Percentiles rank a stretch among this genome's conserved stretches.
Conservation (phyloP, 1,140 invertebrate species). For the Hycleus phaleratus region DNA sequence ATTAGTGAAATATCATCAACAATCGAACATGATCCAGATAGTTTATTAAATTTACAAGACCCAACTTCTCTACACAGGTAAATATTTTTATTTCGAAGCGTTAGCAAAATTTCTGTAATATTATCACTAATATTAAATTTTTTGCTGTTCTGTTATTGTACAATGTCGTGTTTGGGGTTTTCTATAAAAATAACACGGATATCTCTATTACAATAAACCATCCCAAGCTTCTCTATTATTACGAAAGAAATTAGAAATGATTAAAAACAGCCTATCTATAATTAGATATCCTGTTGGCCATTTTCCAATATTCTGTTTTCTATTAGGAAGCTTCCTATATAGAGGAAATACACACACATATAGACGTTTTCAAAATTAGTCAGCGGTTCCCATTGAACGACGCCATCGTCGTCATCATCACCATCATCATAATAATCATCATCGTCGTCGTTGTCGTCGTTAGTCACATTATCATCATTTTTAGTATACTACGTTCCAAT, state of each 20-base stretch:
- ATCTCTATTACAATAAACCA: neutral
- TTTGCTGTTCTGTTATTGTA: too few relatives aligned
- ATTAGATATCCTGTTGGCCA: constrained; percentile 40
- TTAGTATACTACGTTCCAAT: neutral
- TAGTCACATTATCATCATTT: neutral
- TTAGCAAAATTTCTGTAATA: neutral
- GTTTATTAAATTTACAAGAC: neutral
- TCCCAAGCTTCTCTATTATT: constrained; percentile 15
- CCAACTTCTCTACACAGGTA: neutral
- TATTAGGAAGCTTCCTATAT: constrained; percentile 31
- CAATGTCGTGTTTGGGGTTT: neutral
- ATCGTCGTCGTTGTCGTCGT: neutral
- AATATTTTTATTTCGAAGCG: neutral
- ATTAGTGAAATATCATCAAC: constrained; percentile 7
- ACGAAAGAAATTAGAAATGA: constrained; percentile 24
- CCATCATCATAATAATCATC: neutral
- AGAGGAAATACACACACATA: constrained; percentile 23
- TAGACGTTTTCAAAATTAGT: constrained; percentile 33
- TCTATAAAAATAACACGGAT: neutral
- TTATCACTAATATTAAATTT: too few relatives aligned
- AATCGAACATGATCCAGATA: neutral
- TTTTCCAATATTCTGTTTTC: constrained; percentile 29
- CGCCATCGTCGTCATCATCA: constrained; percentile 6
- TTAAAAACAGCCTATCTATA: constrained; percentile 32
- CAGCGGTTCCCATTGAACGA: constrained; percentile 20